Evolutionary conservation across 1,140 invertebrate species (phyloP), one percentile per base, ranked within the genome.

Genomic region (Trissolcus basalis): DNA sequence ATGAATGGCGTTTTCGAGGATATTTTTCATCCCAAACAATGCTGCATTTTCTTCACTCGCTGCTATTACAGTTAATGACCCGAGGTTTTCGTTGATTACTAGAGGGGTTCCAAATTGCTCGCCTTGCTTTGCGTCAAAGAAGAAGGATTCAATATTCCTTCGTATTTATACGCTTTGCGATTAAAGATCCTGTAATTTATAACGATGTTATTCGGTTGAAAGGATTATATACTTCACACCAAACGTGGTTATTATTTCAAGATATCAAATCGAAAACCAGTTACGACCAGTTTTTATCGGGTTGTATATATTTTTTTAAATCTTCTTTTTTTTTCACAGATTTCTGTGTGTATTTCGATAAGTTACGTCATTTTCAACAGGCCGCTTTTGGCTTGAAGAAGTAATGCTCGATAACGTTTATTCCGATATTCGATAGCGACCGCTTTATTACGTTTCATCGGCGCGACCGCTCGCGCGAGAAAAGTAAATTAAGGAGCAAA

Each of bases 401-500:
- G 61, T 69, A 71, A 77, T 77, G 60, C 67, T 77, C 67, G 73
- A 71, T 70, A 77, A 77, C 73, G 61, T 77, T 77, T 77, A 77
- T 77, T 77, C 67, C 73, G 67, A 77, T 77, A 77, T 67, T 71
- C 67, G 67, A 77, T 77, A 77, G 61, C 73, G 47, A 70, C 73
- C 73, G 56, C 73, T 77, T 77, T 71, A 69, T 70, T 72, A 69
- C 75, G 75, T 77, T 72, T 72, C 64, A 71, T 70, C 73, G 60
- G 61, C 39, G 73, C 61, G 67, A 67, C 65, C 61, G 56, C 56
- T 67, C 61, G 67, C 67, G 61, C 67, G 73, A 67, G 73, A 77
- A 70, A 77, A 71, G 73, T 77, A 77, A 77, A 77, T 77, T 77
- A 77, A 77, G 73, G 73, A 70, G 67, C 60, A 77, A 77, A 77